Conservation (phyloP, 2,113 vertebrate species). For the Aspiorhynchus laticeps region DNA sequence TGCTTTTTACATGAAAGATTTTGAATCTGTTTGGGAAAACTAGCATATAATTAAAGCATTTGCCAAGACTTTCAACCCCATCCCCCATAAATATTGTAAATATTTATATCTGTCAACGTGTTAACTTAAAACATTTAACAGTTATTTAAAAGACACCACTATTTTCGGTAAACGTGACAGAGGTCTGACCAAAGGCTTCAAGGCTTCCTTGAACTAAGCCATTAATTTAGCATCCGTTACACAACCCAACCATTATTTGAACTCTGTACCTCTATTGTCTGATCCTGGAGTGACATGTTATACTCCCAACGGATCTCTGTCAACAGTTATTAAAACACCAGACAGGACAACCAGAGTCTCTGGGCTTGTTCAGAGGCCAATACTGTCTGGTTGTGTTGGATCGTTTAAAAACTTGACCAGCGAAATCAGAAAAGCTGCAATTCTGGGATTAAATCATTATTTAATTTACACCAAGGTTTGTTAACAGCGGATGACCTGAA, state of each 20-base stretch:
- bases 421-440: background rate
- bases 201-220: slow-evolving; percentile 26
- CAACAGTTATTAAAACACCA: slow-evolving; percentile 54
- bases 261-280: slow-evolving; percentile 48
- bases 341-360: slow-evolving; percentile 1
- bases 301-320: slow-evolving; percentile 33
- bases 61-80: too few relatives aligned
- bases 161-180: background rate
- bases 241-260: slow-evolving; percentile 51
- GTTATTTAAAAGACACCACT: background rate
- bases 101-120: background rate
- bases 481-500: background rate
- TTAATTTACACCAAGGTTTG: background rate
- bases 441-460: background rate
- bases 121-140: background rate
- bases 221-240: slow-evolving; percentile 29
- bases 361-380: slow-evolving; percentile 24
- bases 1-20: background rate
- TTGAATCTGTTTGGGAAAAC: background rate
- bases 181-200: slow-evolving; percentile 29
- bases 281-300: slow-evolving; percentile 40
- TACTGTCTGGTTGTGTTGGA: background rate
- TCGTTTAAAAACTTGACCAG: background rate
- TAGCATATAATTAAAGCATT: background rate
- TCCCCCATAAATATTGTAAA: background rate